Evolutionary conservation across 2,888 invertebrate species (phyloP).

Genomic region (Synanthedon andrenaeformis): DNA sequence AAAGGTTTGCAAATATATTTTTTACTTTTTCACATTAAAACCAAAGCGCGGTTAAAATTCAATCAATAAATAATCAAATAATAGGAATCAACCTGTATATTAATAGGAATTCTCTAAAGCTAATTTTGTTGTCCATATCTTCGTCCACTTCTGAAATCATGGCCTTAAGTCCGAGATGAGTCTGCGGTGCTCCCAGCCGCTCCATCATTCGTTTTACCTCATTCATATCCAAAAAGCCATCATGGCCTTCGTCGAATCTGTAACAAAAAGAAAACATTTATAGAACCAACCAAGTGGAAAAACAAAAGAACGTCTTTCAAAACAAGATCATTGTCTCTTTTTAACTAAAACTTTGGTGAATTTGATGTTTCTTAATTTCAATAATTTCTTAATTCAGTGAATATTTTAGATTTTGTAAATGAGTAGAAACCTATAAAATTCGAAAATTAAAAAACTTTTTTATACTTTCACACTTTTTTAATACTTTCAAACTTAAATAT

Average conservation of each 20-base stretch:
- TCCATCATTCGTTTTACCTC: constrained; percentile 98
- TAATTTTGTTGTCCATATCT: constrained; percentile 86
- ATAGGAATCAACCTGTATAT: constrained; percentile 74
- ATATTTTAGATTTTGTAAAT: too few relatives aligned
- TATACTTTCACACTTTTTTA: too few relatives aligned
- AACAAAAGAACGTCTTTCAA: too few relatives aligned
- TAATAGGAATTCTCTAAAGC: constrained; percentile 88
- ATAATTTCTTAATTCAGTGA: too few relatives aligned
- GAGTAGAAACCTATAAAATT: too few relatives aligned
- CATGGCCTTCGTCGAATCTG: constrained; percentile 91
- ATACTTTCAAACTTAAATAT: too few relatives aligned
- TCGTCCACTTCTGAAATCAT: constrained; percentile 95
- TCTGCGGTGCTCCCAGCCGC: constrained; percentile 93
- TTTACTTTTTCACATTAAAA: neutral
- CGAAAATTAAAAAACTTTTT: too few relatives aligned
- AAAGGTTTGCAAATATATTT: neutral
- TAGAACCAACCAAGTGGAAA: neutral
- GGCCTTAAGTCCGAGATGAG: constrained; percentile 91
- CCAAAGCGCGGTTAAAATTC: neutral
- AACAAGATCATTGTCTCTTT: too few relatives aligned
- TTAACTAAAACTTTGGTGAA: too few relatives aligned
- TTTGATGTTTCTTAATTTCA: too few relatives aligned
- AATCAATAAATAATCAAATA: too few relatives aligned
- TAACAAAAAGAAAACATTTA: constrained; percentile 18
- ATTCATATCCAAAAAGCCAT: constrained; percentile 88